phyloP scores from a whole-genome alignment of 2,113 vertebrate genomes.

The Anthoscopus minutus region DNA sequence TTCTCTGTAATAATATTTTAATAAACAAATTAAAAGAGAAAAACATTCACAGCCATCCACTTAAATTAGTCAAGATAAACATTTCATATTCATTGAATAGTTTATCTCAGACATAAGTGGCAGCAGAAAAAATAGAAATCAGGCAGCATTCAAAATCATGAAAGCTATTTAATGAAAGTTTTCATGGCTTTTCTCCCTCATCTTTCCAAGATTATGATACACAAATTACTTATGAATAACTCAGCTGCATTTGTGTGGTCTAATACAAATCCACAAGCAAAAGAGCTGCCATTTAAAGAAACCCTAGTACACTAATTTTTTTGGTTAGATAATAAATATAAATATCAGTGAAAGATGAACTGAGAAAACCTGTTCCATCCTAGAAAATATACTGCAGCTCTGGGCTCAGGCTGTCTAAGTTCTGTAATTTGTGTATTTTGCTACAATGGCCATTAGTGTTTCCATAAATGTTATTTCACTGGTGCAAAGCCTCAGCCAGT shows the following conservation, averaged over 20 bases:
- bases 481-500: background rate
- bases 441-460: background rate
- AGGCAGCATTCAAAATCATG: constrained; percentile 8
- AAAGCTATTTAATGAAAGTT: background rate
- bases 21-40: background rate
- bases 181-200: constrained; percentile 1
- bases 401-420: background rate
- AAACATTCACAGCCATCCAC: background rate
- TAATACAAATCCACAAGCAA: constrained; percentile 23
- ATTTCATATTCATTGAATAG: background rate
- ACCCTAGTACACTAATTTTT: background rate
- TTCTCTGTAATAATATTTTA: background rate
- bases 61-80: background rate
- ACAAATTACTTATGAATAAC: constrained; percentile 57
- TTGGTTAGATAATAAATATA: background rate
- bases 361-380: background rate
- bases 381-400: background rate
- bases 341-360: background rate
- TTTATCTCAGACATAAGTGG: background rate
- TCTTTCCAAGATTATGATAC: constrained; percentile 3
- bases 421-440: background rate
- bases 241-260: constrained; percentile 33
- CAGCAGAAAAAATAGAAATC: background rate
- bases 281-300: constrained; percentile 36
- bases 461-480: background rate